Evolutionary conservation across 1,140 invertebrate species (phyloP).

Genomic region (Arctopsyche grandis): DNA sequence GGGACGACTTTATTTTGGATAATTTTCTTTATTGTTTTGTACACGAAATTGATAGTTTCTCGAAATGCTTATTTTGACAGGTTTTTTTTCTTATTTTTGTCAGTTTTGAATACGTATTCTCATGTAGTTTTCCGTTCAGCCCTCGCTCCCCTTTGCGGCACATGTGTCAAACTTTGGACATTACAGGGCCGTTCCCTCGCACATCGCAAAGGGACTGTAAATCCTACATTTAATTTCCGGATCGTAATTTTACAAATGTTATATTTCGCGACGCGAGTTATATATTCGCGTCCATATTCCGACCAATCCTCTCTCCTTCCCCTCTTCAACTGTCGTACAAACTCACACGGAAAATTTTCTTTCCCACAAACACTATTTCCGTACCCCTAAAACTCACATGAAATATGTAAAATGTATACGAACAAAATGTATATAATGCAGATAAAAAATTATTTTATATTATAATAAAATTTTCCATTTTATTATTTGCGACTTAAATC

Average conservation of each 20-base stretch:
- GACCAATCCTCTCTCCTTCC: background rate
- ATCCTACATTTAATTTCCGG: slow-evolving; percentile 46
- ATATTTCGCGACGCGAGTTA: slow-evolving; percentile 22
- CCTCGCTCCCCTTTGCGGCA: background rate
- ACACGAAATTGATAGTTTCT: too few species aligned
- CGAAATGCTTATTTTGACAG: too few species aligned
- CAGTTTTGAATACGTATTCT: slow-evolving; percentile 1
- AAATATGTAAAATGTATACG: background rate
- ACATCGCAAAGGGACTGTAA: slow-evolving; percentile 43
- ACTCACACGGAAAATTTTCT: slow-evolving; percentile 37
- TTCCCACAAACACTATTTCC: slow-evolving; percentile 30
- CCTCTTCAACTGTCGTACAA: background rate
- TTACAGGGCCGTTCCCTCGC: slow-evolving; percentile 32
- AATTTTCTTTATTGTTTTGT: background rate
- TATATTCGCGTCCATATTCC: background rate
- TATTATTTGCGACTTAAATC: too few species aligned
- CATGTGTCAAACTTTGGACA: slow-evolving; percentile 44
- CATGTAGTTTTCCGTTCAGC: slow-evolving; percentile 17
- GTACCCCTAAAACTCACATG: slow-evolving; percentile 8
- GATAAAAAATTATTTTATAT: background rate
- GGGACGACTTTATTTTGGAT: too few species aligned
- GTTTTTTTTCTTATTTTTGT: background rate
- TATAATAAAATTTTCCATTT: background rate
- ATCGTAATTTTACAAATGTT: slow-evolving; percentile 46
- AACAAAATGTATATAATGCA: background rate